Conservation (phyloP, 2,888 invertebrate species). For the Embidobia sp. region DNA sequence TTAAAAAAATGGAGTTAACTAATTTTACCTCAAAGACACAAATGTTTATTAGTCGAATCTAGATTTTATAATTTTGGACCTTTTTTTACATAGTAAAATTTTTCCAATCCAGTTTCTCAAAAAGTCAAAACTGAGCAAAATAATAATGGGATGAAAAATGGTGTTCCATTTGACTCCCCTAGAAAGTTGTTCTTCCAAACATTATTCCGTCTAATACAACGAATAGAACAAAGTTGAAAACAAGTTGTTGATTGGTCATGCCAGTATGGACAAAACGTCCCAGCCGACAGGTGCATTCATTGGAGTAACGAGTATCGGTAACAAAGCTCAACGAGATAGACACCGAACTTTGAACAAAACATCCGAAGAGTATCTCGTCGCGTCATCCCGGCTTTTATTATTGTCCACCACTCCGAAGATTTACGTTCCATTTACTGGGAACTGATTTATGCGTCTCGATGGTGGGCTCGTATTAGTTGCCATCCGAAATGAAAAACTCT, state of each 20-base stretch:
- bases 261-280: constrained; percentile 22
- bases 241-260: constrained; percentile 54
- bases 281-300: constrained; percentile 51
- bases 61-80: no score
- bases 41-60: no score
- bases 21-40: no score
- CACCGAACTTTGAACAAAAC: constrained; percentile 34
- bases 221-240: constrained; percentile 17
- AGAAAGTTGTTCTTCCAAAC: constrained; percentile 8
- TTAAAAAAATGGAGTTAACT: no score
- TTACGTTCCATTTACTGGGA: constrained; percentile 48
- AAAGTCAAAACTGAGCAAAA: no score
- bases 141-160: constrained; percentile 47
- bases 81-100: no score
- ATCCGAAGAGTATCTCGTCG: constrained; percentile 27
- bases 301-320: constrained; percentile 47
- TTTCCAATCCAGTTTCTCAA: no score
- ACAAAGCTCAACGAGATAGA: constrained; percentile 47
- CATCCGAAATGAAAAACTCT: constrained; percentile 12
- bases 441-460: constrained; percentile 55
- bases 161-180: constrained; percentile 6
- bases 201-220: constrained; percentile 10
- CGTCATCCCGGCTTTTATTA: constrained; percentile 48
- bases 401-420: constrained; percentile 36
- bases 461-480: constrained; percentile 25